Evolutionary conservation across 2,888 invertebrate species (phyloP), one percentile per base, ranked within the genome.

Genomic region (Cataglyphis rosenhaueri): DNA sequence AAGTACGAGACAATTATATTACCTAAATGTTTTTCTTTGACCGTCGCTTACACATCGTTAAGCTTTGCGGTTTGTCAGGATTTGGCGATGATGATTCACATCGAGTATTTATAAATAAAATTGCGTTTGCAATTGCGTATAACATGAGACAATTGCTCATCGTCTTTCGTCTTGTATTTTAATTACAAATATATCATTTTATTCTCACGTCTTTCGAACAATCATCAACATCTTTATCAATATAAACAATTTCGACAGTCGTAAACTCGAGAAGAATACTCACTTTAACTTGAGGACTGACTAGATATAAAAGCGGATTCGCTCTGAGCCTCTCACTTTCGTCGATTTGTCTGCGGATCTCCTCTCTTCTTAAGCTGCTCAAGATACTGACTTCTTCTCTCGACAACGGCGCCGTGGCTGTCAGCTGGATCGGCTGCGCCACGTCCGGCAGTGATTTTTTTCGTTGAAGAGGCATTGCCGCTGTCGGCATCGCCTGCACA

Each of bases 401-500:
- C 76, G 98, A 97, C 97, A 99, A 98, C 90, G 97, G 97, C 90
- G 97, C 97, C 82, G 97, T 96, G 90, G 97, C 96, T 84, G 97
- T 96, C 82, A 98, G 97, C 95, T 98, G 96, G 86, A 97, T 97
- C 92, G 98, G 97, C 88, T 94, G 94, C 6, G 94, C 94, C 93
- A 98, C 97, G 95, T 99, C 99, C 76, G 99, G 99, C 95, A 99
- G 96, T 90, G 99, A 99, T 95, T 99, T 99, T 95, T 99, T 98
- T 91, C 98, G 96, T 95, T 98, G 98, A 92, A 98, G 96, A 91
- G 97, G 96, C 94, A 91, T 94, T 93, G 97, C 96, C 93, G 97
- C 96, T 89, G 96, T 96, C 94, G 97, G 97, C 94, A 97, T 95
- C 95, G 97, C 97, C 97, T 98, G 95, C 85, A 95, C 94, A 83